Percentiles rank a stretch among this genome's conserved stretches.
Evolutionary conservation across 2,113 vertebrate genomes (phyloP).

Genomic region (Centropus unirufus): DNA sequence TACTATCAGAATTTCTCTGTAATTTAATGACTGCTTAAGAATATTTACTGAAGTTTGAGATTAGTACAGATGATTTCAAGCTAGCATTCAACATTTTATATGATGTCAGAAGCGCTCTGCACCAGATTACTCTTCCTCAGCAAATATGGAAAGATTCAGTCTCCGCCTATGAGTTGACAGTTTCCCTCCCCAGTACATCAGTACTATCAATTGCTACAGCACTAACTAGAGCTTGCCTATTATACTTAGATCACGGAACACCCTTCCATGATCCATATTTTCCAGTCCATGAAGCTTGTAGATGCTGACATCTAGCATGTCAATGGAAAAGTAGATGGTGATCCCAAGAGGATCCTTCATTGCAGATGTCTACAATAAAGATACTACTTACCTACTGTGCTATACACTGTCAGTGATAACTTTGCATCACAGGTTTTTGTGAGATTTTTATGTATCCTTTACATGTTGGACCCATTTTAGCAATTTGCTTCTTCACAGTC

Average conservation of each 20-base stretch:
- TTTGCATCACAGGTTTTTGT: neutral
- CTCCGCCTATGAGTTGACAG: neutral
- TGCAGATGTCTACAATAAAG: slow-evolving; percentile 53
- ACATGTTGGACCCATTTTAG: slow-evolving; percentile 27
- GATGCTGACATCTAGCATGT: slow-evolving; percentile 48
- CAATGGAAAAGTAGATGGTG: slow-evolving; percentile 38
- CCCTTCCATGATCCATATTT: neutral
- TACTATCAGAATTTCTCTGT: slow-evolving; percentile 9
- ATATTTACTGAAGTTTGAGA: neutral
- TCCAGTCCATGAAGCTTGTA: slow-evolving; percentile 39
- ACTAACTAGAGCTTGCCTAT: neutral
- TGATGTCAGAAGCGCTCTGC: neutral
- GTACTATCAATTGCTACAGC: neutral
- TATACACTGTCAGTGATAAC: slow-evolving; percentile 9
- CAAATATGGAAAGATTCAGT: neutral
- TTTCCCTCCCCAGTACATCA: neutral
- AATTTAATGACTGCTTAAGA: slow-evolving; percentile 7
- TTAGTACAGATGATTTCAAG: neutral
- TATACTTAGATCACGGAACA: slow-evolving; percentile 51
- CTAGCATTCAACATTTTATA: neutral
- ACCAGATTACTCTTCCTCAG: neutral
- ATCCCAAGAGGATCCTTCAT: slow-evolving; percentile 38
- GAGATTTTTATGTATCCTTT: slow-evolving; percentile 22
- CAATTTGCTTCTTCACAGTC: slow-evolving; percentile 5
- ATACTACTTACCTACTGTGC: neutral